Evolutionary conservation across 2,888 invertebrate species (phyloP), one percentile per base, ranked within the genome.

Genomic region (Drosophila yooni): DNA sequence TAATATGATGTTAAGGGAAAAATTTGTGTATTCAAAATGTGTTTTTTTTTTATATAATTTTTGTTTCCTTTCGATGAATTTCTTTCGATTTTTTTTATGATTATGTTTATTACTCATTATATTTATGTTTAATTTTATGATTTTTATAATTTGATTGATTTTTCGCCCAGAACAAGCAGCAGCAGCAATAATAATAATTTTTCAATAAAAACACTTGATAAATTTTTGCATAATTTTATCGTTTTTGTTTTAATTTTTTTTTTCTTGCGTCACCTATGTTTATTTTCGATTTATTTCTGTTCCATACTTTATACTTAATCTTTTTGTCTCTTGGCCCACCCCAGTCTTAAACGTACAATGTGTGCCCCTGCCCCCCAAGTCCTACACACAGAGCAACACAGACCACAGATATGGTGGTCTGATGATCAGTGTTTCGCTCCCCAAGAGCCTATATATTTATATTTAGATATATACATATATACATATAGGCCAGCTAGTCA

Each of bases 61-160:
- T 57, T 53, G 53, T 58, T 77, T 73, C 29, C 40, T 68, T 70
- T 71, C 58, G 51, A 66, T 68, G 7, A 46, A 46, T 46, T 46
- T 46, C 46, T 46, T 15, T 77, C 66, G 36, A 53, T 65, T 75
- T 76, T 58, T 65, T 75, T 72, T 65, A 80, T 66, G 58, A 75
- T 83, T 85, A 76, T 70, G 70, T 70, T 79, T 79, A 86, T 73
- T 67, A 79, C 76, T 74, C 70, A 83, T 83, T 83, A 80, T 70
- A 76, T 70, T 81, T 85, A 83, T 82, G 79, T 86, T 83, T 83
- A 86, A 76, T 79, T 64, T 82, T 81, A 81, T 81, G 57, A 79
- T 81, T 81, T 80, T 81, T 81, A 83, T 82, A 67, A 78, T 83
- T 83, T 86, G 53, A 72, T 59, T 75, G 54, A 43, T 70, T 76